Evolutionary conservation across 2,888 invertebrate genomes (phyloP).

Genomic region (Lycaena phlaeas): DNA sequence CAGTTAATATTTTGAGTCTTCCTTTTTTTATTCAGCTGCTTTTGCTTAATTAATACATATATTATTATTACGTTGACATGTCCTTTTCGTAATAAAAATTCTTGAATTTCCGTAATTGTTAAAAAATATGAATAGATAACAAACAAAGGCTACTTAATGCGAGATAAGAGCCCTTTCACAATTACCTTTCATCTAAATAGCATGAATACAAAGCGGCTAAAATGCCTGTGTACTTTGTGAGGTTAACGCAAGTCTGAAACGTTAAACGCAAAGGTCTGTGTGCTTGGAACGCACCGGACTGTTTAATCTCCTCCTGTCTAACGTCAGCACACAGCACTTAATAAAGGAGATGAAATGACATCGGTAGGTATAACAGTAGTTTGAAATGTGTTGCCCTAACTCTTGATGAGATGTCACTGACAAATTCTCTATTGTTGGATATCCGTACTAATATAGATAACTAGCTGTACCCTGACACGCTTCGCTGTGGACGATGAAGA

Average conservation of each 20-base stretch:
- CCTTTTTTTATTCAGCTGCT: neutral
- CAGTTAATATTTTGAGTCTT: too few relatives aligned
- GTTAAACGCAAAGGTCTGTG: neutral
- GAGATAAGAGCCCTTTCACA: neutral
- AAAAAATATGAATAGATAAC: neutral
- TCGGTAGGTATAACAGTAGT: too few relatives aligned
- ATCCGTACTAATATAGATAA: too few relatives aligned
- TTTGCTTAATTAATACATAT: too few relatives aligned
- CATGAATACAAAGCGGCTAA: neutral
- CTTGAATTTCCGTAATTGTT: too few relatives aligned
- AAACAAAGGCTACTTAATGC: neutral
- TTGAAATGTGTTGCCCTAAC: too few relatives aligned
- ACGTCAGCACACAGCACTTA: neutral
- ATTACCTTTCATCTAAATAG: neutral
- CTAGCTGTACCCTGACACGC: too few relatives aligned
- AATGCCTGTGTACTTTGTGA: neutral
- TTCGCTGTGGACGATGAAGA: too few relatives aligned
- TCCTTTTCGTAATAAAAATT: neutral
- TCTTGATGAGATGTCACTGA: too few relatives aligned
- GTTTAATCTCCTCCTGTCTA: neutral
- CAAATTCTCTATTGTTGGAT: too few relatives aligned
- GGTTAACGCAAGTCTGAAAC: conserved; percentile 1
- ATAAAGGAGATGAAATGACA: neutral
- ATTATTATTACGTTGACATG: too few relatives aligned
- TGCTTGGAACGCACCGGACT: neutral